Conservation (phyloP, 2,888 invertebrate species). For the Stictocephala bisonia region DNA sequence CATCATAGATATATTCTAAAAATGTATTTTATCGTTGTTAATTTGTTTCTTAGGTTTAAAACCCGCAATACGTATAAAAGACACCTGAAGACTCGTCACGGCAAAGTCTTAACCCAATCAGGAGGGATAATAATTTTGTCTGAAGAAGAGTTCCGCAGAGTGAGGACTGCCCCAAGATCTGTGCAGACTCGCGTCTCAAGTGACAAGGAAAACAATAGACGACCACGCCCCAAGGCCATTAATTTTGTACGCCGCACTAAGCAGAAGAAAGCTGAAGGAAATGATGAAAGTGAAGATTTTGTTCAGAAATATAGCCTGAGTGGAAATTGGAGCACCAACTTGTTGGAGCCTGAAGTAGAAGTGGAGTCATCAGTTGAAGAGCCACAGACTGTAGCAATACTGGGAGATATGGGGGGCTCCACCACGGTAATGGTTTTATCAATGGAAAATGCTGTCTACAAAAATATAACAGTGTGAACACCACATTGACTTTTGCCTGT, state of each 20-base stretch:
- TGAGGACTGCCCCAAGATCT: constrained; percentile 61
- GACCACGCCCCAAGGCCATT: constrained; percentile 21
- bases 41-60: constrained; percentile 70
- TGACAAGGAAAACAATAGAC: constrained; percentile 45
- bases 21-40: too few species aligned
- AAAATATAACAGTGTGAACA: too few species aligned
- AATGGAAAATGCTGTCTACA: constrained; percentile 16
- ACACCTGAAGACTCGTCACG: constrained; percentile 70
- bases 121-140: constrained; percentile 66
- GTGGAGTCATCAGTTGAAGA: neutral
- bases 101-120: constrained; percentile 68
- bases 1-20: too few species aligned
- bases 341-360: constrained; percentile 15
- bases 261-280: neutral
- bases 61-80: constrained; percentile 72
- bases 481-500: too few species aligned
- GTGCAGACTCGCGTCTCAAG: constrained; percentile 14
- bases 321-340: constrained; percentile 24
- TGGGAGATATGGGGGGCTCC: neutral
- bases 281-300: constrained; percentile 5
- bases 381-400: constrained; percentile 8
- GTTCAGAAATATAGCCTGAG: constrained; percentile 25
- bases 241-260: constrained; percentile 20
- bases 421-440: constrained; percentile 31
- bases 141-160: constrained; percentile 66